These are phyloP conservation scores for Pseudococcus viburni DNA, from an alignment of 2,888 invertebrate genomes.

Conservation along the genomic window DNA sequence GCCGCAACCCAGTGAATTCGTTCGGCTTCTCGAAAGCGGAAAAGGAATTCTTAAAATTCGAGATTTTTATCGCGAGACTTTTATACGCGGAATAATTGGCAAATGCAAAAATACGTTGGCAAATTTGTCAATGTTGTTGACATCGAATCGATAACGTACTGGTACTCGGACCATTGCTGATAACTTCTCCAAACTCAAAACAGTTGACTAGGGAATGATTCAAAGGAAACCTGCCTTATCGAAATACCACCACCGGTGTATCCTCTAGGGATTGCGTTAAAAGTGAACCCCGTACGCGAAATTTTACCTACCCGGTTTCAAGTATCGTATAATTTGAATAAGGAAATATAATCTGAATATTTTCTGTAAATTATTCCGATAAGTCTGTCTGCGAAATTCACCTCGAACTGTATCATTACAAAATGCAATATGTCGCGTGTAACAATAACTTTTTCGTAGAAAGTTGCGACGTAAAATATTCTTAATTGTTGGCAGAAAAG, in stretches of 20 bases:
- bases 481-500: no score
- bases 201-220: conserved; percentile 43
- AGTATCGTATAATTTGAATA: not conserved
- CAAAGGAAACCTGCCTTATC: conserved; percentile 3
- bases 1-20: not conserved
- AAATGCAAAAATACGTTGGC: not conserved
- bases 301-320: not conserved
- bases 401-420: not conserved
- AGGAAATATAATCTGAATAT: not conserved
- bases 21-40: not conserved
- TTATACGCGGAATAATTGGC: not conserved
- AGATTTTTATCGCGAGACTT: not conserved
- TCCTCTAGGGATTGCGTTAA: not conserved
- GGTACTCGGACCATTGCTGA: not conserved
- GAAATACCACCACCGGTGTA: not conserved
- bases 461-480: no score
- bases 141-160: conserved; percentile 10
- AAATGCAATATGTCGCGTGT: not conserved
- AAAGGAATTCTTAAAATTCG: not conserved
- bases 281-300: not conserved
- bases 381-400: not conserved
- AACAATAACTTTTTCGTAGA: not conserved
- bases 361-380: not conserved
- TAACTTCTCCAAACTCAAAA: not conserved
- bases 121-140: conserved; percentile 20